Conservation (phyloP, 2,888 invertebrate species). For the Taenaris catops region DNA sequence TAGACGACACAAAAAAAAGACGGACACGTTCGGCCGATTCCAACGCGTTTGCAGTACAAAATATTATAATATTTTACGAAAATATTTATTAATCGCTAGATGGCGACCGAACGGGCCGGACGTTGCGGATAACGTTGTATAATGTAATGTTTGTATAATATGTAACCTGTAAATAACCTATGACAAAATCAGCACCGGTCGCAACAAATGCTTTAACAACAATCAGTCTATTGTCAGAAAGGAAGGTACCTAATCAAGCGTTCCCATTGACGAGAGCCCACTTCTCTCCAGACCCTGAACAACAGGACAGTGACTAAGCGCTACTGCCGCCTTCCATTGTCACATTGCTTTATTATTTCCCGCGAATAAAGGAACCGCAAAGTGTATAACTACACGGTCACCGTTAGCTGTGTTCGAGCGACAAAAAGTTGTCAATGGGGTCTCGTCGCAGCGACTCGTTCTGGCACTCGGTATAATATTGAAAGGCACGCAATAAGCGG, state of each 20-base stretch:
- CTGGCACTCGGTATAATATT: constrained; percentile 65
- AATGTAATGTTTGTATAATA: constrained; percentile 56
- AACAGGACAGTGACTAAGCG: background rate
- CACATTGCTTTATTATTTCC: constrained; percentile 6
- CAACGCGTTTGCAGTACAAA: constrained; percentile 53
- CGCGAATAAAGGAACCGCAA: constrained; percentile 2
- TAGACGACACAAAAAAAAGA: constrained; percentile 53
- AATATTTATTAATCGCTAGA: constrained; percentile 48
- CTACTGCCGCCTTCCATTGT: constrained; percentile 23
- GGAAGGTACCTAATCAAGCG: constrained; percentile 56
- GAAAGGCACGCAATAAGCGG: constrained; percentile 78
- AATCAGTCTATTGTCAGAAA: constrained; percentile 78
- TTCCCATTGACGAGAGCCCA: constrained; percentile 51
- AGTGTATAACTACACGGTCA: constrained; percentile 1
- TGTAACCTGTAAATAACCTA: constrained; percentile 79
- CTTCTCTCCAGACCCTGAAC: constrained; percentile 17
- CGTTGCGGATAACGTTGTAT: constrained; percentile 61
- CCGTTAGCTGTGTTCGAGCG: constrained; percentile 1
- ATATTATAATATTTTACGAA: constrained; percentile 67
- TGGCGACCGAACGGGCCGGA: constrained; percentile 46
- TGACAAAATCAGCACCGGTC: constrained; percentile 77
- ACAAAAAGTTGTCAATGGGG: constrained; percentile 21
- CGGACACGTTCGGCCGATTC: constrained; percentile 46
- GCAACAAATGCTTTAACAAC: constrained; percentile 77
- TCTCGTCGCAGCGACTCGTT: constrained; percentile 44